Base-by-base conservation (phyloP, 2,888 invertebrate genomes). In the Mellilla xanthometata region DNA sequence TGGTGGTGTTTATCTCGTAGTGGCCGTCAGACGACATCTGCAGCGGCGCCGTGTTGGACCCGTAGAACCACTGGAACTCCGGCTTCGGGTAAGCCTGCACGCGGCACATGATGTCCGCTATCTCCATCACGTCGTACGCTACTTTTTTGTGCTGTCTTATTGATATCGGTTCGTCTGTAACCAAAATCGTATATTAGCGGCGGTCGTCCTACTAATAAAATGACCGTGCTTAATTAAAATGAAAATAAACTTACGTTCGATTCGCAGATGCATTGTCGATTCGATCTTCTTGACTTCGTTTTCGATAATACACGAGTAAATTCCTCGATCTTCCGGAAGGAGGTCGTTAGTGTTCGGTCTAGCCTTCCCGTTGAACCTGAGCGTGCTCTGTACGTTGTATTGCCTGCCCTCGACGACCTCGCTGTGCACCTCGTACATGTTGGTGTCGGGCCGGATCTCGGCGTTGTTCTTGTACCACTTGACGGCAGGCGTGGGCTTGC, bases 51-150 rank as follows among this genome's bases (percentile, higher is more conserved):
- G 92, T 90, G 74, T 95, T 95, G 3, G 93, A 93, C 23, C 94
- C 95, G 66, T 93, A 96, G 67, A 93, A 95, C 97, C 97, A 98
- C 66, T 97, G 96, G 80, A 97, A 97, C 71, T 96, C 96, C 0
- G 97, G 97, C 65, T 96, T 95, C 0, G 97, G 97, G 79, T 96
- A 97, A 0, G 97, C 96, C 71, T 96, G 96, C 8, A 97, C 96
- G 68, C 94, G 93, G 78, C 97, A 97, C 0, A 94, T 92, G 12
- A 98, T 95, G 76, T 96, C 95, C 0, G 97, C 97, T 0, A 94
- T 94, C 79, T 97, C 97, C 48, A 93, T 91, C 3, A 95, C 81
- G 72, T 97, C 96, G 69, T 94, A 96, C 0, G 97, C 97, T 0
- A 97, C 97, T 83, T 96, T 96, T 67, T 94, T 94, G 76, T 96